Evolutionary conservation across 1,140 invertebrate species (phyloP).

Genomic region (Aphelinus certus): DNA sequence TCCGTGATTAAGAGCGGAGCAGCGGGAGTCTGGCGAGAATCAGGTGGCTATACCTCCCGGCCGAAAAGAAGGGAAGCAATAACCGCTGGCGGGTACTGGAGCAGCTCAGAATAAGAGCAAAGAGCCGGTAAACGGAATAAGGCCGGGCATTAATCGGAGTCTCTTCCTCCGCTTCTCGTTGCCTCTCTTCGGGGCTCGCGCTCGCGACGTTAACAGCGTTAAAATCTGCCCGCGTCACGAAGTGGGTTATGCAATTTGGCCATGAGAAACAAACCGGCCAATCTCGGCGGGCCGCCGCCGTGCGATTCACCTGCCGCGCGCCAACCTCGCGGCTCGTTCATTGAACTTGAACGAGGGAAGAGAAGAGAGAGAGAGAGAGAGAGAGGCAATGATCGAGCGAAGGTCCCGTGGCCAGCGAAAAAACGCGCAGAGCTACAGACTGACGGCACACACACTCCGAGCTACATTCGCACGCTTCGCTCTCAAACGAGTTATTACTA

Average conservation of each 20-base stretch:
- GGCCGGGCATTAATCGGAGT: slow-evolving; percentile 18
- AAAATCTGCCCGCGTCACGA: slow-evolving; percentile 33
- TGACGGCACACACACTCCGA: too few species aligned
- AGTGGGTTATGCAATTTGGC: slow-evolving; percentile 39
- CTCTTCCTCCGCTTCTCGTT: background rate
- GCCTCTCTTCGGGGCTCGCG: too few species aligned
- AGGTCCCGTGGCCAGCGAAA: too few species aligned
- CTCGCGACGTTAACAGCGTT: slow-evolving; percentile 30
- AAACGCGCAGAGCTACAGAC: too few species aligned
- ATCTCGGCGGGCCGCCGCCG: background rate
- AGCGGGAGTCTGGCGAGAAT: slow-evolving; percentile 4
- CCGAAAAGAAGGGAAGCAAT: background rate
- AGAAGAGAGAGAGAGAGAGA: background rate
- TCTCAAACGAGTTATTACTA: too few species aligned
- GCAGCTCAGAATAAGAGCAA: too few species aligned
- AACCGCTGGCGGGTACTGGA: too few species aligned
- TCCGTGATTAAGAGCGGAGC: slow-evolving; percentile 22
- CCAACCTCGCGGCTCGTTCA: slow-evolving; percentile 2
- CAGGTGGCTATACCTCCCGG: background rate
- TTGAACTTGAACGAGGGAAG: slow-evolving; percentile 23
- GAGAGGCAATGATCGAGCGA: background rate
- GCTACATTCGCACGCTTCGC: too few species aligned
- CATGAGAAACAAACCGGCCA: slow-evolving; percentile 32
- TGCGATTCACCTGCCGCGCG: slow-evolving; percentile 34
- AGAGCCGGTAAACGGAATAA: background rate